Evolutionary conservation across 2,113 vertebrate genomes (phyloP).

Genomic region (Pedetes capensis): DNA sequence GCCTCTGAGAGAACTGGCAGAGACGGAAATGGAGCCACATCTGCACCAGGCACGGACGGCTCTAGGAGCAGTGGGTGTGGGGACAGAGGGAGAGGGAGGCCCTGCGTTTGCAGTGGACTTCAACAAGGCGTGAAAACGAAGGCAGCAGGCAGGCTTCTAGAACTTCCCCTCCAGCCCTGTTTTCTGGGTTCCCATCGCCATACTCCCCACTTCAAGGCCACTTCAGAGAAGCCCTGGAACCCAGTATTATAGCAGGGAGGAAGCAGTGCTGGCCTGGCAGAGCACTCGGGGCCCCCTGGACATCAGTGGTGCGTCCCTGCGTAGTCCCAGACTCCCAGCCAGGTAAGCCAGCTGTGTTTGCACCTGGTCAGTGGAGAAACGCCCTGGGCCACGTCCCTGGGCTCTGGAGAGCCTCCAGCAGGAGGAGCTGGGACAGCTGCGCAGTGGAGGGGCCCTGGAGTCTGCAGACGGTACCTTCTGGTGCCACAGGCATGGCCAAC

Average conservation of each 20-base stretch:
- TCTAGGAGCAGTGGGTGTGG: not conserved
- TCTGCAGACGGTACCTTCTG: not conserved
- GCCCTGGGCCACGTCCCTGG: accelerated
- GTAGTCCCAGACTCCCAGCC: not conserved
- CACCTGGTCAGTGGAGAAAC: not conserved
- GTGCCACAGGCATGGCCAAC: not conserved
- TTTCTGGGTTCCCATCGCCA: too few species aligned
- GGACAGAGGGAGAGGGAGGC: not conserved
- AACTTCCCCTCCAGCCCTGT: not conserved
- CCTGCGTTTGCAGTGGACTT: not conserved
- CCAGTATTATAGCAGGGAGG: not conserved
- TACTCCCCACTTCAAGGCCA: not conserved
- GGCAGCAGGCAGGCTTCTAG: not conserved
- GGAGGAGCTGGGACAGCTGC: not conserved
- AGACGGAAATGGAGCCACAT: too few species aligned
- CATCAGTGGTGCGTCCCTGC: accelerated
- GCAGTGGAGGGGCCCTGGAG: not conserved
- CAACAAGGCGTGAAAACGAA: not conserved
- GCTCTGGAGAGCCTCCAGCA: too few species aligned
- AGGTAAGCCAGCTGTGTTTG: not conserved
- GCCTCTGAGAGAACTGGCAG: too few species aligned
- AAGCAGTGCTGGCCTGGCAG: not conserved
- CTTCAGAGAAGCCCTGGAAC: not conserved
- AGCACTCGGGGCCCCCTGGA: not conserved
- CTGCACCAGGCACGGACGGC: too few species aligned